phyloP scores from a whole-genome alignment of 2,113 vertebrate genomes.

The Thermophis baileyi region DNA sequence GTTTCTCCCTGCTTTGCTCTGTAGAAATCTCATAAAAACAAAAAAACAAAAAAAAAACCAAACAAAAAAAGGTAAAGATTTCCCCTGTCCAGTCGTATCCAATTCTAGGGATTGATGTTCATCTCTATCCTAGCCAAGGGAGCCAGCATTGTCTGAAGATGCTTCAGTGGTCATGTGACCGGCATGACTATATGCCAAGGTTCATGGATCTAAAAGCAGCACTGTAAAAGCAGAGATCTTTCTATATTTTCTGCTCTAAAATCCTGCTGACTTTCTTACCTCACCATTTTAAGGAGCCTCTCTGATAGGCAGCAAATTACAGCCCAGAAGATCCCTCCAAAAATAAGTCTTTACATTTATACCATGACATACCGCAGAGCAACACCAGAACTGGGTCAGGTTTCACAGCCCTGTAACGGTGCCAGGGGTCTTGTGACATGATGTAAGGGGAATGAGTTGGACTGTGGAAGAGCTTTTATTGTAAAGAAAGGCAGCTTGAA shows the following conservation, averaged over 20 bases:
- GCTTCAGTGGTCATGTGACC: not conserved
- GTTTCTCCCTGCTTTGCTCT: not conserved
- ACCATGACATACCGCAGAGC: conserved; percentile 49
- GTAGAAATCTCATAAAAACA: not conserved
- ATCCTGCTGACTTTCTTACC: not conserved
- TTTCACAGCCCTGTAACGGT: conserved; percentile 45
- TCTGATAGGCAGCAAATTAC: conserved; percentile 33
- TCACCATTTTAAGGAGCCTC: not conserved
- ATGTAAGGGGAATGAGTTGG: conserved; percentile 38
- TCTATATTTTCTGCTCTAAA: not conserved
- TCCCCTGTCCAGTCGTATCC: not conserved
- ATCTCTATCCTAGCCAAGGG: no score
- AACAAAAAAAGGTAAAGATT: no score
- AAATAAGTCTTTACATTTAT: conserved; percentile 52
- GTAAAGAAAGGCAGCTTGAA: conserved; percentile 59
- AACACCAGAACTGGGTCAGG: conserved; percentile 41
- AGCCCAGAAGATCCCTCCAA: conserved; percentile 2
- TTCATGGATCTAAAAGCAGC: not conserved
- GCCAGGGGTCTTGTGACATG: conserved; percentile 54
- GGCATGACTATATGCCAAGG: not conserved
- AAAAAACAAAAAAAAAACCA: no score
- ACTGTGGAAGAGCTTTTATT: conserved; percentile 44
- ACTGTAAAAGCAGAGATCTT: not conserved
- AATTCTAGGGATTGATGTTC: not conserved
- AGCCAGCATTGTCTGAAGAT: not conserved